These are phyloP conservation scores for Linyphia triangularis DNA, from an alignment of 2,888 invertebrate genomes.

Conservation along the genomic window DNA sequence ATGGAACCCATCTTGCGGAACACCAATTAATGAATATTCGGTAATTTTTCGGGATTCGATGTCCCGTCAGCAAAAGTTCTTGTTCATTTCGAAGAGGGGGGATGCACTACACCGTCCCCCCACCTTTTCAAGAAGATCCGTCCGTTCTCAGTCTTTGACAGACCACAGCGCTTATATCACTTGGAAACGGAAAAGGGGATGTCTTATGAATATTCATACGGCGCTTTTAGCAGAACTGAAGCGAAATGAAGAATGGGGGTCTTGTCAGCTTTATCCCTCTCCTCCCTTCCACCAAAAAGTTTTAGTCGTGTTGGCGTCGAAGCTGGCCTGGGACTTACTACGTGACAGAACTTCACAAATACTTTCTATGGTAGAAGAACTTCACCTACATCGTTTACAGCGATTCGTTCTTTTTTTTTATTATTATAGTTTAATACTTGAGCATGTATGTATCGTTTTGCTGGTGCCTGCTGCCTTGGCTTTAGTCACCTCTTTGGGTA, in stretches of 20 bases:
- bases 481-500: not conserved
- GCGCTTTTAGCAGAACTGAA: conserved; percentile 10
- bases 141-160: not conserved
- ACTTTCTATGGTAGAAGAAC: not conserved
- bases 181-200: not conserved
- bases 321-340: not conserved
- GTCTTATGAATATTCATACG: conserved; percentile 57
- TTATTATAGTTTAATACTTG: not conserved
- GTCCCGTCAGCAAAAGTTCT: not conserved
- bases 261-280: conserved; percentile 14
- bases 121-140: not conserved
- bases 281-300: not conserved
- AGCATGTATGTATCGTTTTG: not conserved
- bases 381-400: not conserved
- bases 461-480: not conserved
- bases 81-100: not conserved
- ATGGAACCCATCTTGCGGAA: conserved; percentile 37
- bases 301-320: not conserved
- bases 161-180: not conserved
- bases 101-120: too few relatives aligned
- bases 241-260: not conserved
- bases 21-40: conserved; percentile 44
- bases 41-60: conserved; percentile 9
- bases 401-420: too few relatives aligned
- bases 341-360: not conserved